Evolutionary conservation across 2,888 invertebrate species (phyloP), one percentile per base, ranked within the genome.

Genomic region (Leptinotarsa juncta): DNA sequence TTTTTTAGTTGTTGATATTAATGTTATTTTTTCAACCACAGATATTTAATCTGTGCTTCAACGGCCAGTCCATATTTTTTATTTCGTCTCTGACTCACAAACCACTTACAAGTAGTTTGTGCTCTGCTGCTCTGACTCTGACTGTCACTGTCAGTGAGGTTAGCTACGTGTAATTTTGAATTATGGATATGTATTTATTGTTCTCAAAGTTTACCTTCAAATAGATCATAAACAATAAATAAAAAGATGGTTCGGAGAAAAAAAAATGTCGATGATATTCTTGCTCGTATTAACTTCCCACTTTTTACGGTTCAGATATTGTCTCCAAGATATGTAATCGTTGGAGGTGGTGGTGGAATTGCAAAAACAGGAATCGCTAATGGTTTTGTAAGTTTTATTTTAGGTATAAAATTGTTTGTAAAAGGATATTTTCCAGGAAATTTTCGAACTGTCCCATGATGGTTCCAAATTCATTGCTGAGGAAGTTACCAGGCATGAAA

Each of bases 291-390:
- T 67, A 96, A 97, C 91, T 97, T 97, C 90, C 98, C 98, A 5
- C 90, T 97, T 76, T 98, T 97, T 87, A 94, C 96, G 3, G 91
- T 98, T 50, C 95, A 96, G 89, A 95, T 96, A 90, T 90, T 98
- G 75, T 96, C 96, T 49, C 96, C 95, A 88, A 92, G 97, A 81
- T 97, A 98, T 90, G 94, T 99, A 83, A 89, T 99, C 77, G 97
- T 99, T 67, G 98, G 96, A 78, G 99, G 99, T 71, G 99, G 99
- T 71, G 99, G 99, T 76, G 99, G 99, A 73, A 94, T 96, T 53
- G 94, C 98, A 18, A 98, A 97, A 88, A 98, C 98, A 65, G 99
- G 99, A 71, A 96, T 99, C 72, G 95, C 95, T 53, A 99, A 99
- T 91, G 97, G 97, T 87, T 96, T 99, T 90, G 98, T 97, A 90